Evolutionary conservation across 2,797 vertebrate species (phyloP), one percentile per base, ranked within the genome.

Genomic region (Scarus forsteni): DNA sequence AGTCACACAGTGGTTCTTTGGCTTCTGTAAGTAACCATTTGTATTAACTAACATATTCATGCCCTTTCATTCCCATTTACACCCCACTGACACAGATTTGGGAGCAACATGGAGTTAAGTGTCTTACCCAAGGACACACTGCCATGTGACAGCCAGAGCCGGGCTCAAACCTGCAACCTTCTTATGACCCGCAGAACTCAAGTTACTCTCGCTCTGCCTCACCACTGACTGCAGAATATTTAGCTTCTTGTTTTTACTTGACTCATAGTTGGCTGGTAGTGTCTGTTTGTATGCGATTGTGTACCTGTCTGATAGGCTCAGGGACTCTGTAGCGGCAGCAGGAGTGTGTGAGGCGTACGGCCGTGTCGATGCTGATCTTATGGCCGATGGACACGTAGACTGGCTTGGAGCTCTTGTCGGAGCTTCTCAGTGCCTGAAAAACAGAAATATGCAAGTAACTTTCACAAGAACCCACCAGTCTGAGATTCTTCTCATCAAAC

Each of bases 281-380:
- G 51, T 8, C 15, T 44, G 39, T 58, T n/a, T 52, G 64, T 56
- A 27, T 27, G 27, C 4, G 27, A 2, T 27, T 27, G 56, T 43
- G 49, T 89, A 98, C 97, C 97, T 98, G 97, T 66, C 97, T 95
- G 92, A 96, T 96, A 27, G 97, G 98, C 91, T 99, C 98, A 0
- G 97, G 97, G 60, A 97, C 67, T 7, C 97, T 93, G 92, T 94
- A 96, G 7, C 84, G 91, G 90, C 96, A 97, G 94, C 97, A 98
- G 81, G 87, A 65, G n/a, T 75, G 89, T 59, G 96, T 96, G 11
- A 99, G 94, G 5, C 79, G 91, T 62, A 96, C 93, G 0, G 97
- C 96, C 0, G 95, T 90, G 82, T 91, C 94, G 89, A 99, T 91
- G 52, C 94, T 94, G 77, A 96, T 94, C 70, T 89, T 95, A 90